Conservation (phyloP, 1,140 invertebrate genomes). For the Pantala flavescens region DNA sequence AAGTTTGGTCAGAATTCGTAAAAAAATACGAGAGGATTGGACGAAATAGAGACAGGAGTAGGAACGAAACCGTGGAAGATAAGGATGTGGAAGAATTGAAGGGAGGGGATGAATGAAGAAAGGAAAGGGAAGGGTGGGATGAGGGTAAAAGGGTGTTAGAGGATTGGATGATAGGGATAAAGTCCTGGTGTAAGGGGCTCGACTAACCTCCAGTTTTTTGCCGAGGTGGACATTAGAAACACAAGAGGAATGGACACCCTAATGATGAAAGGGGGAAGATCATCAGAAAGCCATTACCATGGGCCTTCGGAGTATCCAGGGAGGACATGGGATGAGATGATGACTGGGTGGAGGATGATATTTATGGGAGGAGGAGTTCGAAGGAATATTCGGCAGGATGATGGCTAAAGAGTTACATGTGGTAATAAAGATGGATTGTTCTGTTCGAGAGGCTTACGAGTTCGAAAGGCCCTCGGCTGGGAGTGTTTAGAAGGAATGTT, state of each 20-base stretch:
- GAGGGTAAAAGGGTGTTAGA: not conserved
- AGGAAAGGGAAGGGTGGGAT: not conserved
- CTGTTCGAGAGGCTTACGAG: not conserved
- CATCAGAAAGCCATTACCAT: slow-evolving; percentile 9
- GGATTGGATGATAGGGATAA: not conserved
- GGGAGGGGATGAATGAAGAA: not conserved
- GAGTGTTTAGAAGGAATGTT: no score
- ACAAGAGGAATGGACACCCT: slow-evolving; percentile 3
- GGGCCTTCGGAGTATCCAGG: not conserved
- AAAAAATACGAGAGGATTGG: no score
- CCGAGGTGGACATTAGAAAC: slow-evolving; percentile 1
- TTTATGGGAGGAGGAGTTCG: not conserved
- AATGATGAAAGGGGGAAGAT: slow-evolving; percentile 6
- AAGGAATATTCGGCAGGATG: not conserved
- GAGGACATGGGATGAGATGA: not conserved
- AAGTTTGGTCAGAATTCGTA: no score
- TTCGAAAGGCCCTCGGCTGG: no score
- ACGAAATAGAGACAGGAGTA: no score
- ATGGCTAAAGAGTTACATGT: not conserved
- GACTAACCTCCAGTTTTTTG: not conserved
- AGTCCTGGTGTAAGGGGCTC: not conserved
- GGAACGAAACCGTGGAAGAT: no score
- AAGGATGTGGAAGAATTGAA: not conserved
- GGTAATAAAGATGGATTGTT: slow-evolving; percentile 3
- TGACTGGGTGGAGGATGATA: not conserved